Evolutionary conservation across 2,797 vertebrate species (phyloP), one percentile per base, ranked within the genome.

Genomic region (Enteromius anoplus): DNA sequence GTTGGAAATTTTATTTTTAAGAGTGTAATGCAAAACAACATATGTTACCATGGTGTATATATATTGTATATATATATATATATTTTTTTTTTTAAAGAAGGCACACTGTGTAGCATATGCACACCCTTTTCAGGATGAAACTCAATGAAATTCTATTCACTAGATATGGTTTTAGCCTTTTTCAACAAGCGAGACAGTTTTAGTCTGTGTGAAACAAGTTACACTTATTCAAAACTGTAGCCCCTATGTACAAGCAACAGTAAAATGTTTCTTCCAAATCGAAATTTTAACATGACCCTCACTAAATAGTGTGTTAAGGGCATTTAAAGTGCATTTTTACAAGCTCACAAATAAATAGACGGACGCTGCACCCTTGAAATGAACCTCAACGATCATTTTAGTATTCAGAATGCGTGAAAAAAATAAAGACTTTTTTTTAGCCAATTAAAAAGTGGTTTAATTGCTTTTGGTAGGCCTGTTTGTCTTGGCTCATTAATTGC

Each of bases 381-480:
- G 40, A 82, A 55, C 68, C 60, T 62, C 78, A 79, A 53, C 70
- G 21, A 53, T 75, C 32, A 75, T 70, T 79, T 85, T 80, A 75
- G 60, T 29, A 85, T 83, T 85, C 76, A 80, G 45, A 37, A 45
- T 23, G 77, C 17, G 10, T 37, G 17, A 17, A 51, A 45, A 32
- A 55, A 69, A 78, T 72, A 34, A 73, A 87, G 80, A 73, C 78
- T 62, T 75, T 83, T 69, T 84, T 32, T 85, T 29, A 37, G 75
- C 78, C 82, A 85, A 85, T 85, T 87, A 87, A 84, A 85, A 64
- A 84, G 62, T 68, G 80, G 40, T 81, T 80, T 77, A 77, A 85
- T 84, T 85, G 84, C 80, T 85, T 85, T 45, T 84, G 53, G 66
- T 81, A 82, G 65, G 68, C 64, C 60, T 81, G 81, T 84, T 85